These are phyloP conservation scores for Elachura formosa DNA, from an alignment of 2,113 vertebrate genomes.

Conservation along the genomic window DNA sequence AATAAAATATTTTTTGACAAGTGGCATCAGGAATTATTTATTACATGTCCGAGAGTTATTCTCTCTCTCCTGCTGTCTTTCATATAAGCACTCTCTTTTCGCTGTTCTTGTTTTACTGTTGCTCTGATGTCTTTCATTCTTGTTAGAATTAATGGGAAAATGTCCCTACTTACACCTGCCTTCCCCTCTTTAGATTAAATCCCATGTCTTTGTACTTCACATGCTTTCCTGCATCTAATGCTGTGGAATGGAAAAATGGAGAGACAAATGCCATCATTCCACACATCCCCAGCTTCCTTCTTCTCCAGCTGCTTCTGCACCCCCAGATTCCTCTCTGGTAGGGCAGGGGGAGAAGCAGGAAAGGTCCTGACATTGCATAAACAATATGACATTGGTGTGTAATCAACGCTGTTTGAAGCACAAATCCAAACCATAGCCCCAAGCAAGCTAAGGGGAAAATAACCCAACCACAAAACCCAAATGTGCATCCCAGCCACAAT, in stretches of 20 bases:
- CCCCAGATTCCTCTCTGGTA: fast-evolving
- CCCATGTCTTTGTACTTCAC: background rate
- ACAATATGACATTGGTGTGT: background rate
- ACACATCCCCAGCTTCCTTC: background rate
- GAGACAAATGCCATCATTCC: background rate
- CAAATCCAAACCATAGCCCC: background rate
- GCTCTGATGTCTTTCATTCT: background rate
- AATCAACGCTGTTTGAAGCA: background rate
- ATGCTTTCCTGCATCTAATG: background rate
- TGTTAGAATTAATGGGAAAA: background rate
- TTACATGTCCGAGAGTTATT: background rate
- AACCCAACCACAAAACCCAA: background rate
- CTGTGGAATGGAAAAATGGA: background rate
- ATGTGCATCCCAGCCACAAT: background rate
- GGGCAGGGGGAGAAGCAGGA: background rate
- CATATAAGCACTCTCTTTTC: background rate
- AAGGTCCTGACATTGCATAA: background rate
- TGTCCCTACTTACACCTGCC: background rate
- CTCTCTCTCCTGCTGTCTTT: background rate
- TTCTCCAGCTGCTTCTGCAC: background rate
- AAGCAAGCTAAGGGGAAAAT: background rate
- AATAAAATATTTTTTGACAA: constrained; percentile 57
- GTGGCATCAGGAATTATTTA: background rate
- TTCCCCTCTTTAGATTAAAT: background rate
- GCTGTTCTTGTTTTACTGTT: background rate